phyloP scores from a whole-genome alignment of 2,888 invertebrate species.

The Rhagium mordax region DNA sequence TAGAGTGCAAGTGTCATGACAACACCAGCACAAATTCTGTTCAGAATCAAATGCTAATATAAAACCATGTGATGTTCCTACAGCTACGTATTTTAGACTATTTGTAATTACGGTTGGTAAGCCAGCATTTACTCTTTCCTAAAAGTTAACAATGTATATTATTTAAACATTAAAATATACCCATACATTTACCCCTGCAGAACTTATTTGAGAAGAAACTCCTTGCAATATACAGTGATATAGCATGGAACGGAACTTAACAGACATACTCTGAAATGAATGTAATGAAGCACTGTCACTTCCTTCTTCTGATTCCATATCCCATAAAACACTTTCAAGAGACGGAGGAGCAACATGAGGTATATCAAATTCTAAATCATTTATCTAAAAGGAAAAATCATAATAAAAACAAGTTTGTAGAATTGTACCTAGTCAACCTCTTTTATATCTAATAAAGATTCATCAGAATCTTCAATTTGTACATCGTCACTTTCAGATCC shows the following conservation, averaged over 20 bases:
- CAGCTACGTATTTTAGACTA: conserved; percentile 83
- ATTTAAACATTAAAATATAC: neutral
- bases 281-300: conserved; percentile 73
- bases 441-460: conserved; percentile 66
- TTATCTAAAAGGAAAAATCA: conserved; percentile 74
- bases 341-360: conserved; percentile 83
- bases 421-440: conserved; percentile 58
- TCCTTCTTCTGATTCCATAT: conserved; percentile 78
- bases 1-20: conserved; percentile 77
- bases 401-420: conserved; percentile 1
- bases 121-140: conserved; percentile 93
- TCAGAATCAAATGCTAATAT: conserved; percentile 89
- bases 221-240: conserved; percentile 88
- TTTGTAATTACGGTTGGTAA: conserved; percentile 89
- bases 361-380: conserved; percentile 87
- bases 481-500: conserved; percentile 66
- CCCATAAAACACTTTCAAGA: conserved; percentile 86
- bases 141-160: conserved; percentile 53
- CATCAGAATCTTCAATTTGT: conserved; percentile 66
- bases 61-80: conserved; percentile 95
- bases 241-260: conserved; percentile 77
- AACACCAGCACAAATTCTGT: conserved; percentile 93
- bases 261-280: conserved; percentile 70
- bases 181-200: conserved; percentile 81
- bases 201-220: conserved; percentile 89